Base-by-base conservation (phyloP, 2,113 vertebrate genomes). In the Mesembrinibis cayennensis region DNA sequence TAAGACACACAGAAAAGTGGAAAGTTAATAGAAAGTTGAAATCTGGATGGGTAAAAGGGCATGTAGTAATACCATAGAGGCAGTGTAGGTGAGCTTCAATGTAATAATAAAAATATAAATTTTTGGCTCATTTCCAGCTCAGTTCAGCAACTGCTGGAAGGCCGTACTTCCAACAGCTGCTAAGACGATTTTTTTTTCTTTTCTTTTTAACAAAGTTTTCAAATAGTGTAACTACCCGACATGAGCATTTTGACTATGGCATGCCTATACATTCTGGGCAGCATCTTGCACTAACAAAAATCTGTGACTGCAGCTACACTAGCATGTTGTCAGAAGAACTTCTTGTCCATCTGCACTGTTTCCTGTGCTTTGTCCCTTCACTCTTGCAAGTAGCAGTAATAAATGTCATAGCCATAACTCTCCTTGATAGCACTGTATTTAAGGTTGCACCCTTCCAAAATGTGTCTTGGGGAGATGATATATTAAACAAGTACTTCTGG, bases 361-460 rank as follows among this genome's bases (percentile, higher is more conserved):
- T 88, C 30, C 79, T 34, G 36, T 67, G 77, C 34, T 94, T 87
- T 52, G 78, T 85, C 38, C 55, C 58, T 90, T 90, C 3, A 6
- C 44, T 87, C 87, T 80, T 78, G 10, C 22, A 83, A 94, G 66
- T 7, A 91, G 82, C 42, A 50, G 69, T 77, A 95, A 84, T 77
- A 96, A 90, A 95, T 71, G 83, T 23, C 67, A 34, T 38, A 87
- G 71, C 36, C 49, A 17, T 94, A 96, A 96, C 72, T 91, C 65
- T 77, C 58, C 59, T 47, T 84, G 94, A 96, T 69, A 95, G 92
- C n/a, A 82, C 66, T 16, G 0, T 89, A 93, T 92, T 94, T 88
- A 93, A 97, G 52, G 87, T 61, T 96, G 65, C 50, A 76, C 77
- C 78, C 61, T 92, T 97, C 92, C 90, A 95, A 94, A 93, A 95